Base-by-base conservation (phyloP, 2,888 invertebrate species). In the Phania funesta region DNA sequence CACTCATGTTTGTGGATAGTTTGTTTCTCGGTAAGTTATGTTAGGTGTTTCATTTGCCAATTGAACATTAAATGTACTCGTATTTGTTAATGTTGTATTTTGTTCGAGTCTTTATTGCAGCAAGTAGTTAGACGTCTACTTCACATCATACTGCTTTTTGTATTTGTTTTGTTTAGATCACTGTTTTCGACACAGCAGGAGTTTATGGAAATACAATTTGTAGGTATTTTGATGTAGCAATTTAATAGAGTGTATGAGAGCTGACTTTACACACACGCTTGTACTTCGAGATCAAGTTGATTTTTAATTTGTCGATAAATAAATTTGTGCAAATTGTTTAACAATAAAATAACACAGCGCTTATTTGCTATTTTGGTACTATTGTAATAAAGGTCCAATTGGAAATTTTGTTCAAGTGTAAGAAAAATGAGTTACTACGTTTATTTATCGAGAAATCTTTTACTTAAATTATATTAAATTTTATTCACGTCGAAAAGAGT, bases 181-280 rank as follows among this genome's bases (percentile, higher is more conserved):
- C 16, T 71, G 41, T 41, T 56, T 54, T 35, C 18, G 29, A 16
- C 52, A 24, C 70, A 54, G 70, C 77, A 56, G 64, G 77, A 64
- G 64, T 50, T 29, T 64, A 20, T 56, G 62, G 50, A 48, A 56
- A 41, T 60, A n/a, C 58, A 44, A 62, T 64, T 52, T 60, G 13
- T 44, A 1, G 8, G 41, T 18, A 16, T 22, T n/a, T 29, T 62
- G 11, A 52, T 52, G 73, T 44, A 73, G 62, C 62, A 52, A 22
- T 52, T 62, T 29, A 50, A 9, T 44, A 13, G 41, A 29, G 32
- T n/a, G 20, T 41, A 20, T 60, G 71, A 50, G n/a, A 71, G 50
- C n/a, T 71, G 38, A 48, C 18, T 48, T 71, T 48, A 20, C 35
- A 58, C 58, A 60, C 38, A 60, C 46, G 68, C 26, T 44, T 62